phyloP scores from a whole-genome alignment of 35 echinoderm and acorn worm genomes.

The Strongylocentrotus purpuratus region DNA sequence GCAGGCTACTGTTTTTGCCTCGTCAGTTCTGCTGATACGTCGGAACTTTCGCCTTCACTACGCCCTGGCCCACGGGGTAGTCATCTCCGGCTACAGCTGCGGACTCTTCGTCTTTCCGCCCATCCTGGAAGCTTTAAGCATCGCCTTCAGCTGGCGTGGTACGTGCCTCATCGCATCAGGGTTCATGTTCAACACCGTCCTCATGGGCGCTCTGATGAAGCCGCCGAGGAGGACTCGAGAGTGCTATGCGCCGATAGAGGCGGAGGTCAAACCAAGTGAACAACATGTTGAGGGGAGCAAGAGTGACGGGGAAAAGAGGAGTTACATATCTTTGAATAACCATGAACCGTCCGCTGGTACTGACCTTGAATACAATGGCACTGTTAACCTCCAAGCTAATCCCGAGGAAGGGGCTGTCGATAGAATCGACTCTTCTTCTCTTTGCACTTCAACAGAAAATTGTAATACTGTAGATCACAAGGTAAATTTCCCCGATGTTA shows the following conservation, averaged over 20 bases:
- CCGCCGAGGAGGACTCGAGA: neutral
- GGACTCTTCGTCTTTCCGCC: neutral
- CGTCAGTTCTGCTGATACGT: neutral
- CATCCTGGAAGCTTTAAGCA: neutral
- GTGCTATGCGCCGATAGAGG: neutral
- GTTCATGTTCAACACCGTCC: neutral
- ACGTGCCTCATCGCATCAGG: neutral
- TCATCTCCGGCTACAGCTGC: neutral
- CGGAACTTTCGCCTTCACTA: neutral
- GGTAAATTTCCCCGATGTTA: neutral
- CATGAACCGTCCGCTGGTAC: neutral
- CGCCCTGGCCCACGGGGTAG: neutral
- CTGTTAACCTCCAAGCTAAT: neutral
- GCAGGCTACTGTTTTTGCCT: neutral
- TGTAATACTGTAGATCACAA: neutral
- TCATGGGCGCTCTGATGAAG: neutral
- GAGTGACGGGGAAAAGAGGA: neutral
- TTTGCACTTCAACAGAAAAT: neutral
- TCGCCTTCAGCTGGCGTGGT: neutral
- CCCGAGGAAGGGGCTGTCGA: neutral
- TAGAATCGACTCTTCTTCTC: too few species aligned
- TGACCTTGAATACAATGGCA: neutral
- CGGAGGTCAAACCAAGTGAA: neutral
- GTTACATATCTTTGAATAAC: neutral
- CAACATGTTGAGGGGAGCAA: neutral